Percentiles rank a stretch among this genome's conserved stretches.
phyloP scores from a whole-genome alignment of 2,113 vertebrate genomes.

The Phylloscopus trochilus region DNA sequence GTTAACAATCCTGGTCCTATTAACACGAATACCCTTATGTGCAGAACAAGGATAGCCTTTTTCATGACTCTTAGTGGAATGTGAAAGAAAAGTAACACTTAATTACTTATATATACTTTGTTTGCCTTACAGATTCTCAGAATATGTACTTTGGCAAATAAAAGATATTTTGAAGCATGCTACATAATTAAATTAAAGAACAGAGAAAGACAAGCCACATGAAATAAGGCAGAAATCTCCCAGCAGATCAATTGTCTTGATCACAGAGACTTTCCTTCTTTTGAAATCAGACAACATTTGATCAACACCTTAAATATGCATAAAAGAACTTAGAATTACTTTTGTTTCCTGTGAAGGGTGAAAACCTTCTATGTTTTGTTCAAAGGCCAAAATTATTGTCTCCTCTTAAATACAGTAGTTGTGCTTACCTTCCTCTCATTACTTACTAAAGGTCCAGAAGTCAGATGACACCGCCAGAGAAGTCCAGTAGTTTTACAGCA shows the following conservation, averaged over 20 bases:
- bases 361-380: neutral
- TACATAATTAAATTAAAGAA: neutral
- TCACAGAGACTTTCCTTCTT: neutral
- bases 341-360: neutral
- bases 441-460: neutral
- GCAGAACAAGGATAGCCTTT: neutral
- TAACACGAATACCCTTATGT: neutral
- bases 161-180: neutral
- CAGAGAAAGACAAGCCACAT: neutral
- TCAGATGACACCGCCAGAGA: neutral
- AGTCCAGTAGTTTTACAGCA: neutral
- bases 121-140: neutral
- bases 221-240: neutral
- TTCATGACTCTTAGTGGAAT: neutral
- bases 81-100: neutral
- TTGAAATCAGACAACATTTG: neutral
- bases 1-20: neutral
- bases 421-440: constrained; percentile 52
- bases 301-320: neutral
- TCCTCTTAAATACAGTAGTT: neutral
- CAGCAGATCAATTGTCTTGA: neutral
- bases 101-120: neutral
- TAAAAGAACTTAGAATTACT: neutral
- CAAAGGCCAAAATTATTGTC: neutral
- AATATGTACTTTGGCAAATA: neutral